Conservation (phyloP, 2,888 invertebrate species). For the Iselma pallidipennis region DNA sequence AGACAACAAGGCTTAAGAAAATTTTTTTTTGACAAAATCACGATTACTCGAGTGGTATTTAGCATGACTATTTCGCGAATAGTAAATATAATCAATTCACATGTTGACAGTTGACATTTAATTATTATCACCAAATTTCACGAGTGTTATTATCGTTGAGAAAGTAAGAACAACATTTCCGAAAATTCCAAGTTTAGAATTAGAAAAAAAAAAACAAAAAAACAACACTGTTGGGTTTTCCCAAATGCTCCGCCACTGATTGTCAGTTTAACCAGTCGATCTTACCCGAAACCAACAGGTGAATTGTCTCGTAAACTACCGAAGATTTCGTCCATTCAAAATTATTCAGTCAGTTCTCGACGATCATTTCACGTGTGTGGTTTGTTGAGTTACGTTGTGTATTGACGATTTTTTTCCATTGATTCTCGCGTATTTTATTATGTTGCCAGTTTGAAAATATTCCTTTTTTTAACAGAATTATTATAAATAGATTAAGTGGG, state of each 20-base stretch:
- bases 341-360: neutral
- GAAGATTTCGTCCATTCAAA: neutral
- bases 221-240: neutral
- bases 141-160: too few relatives aligned
- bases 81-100: too few relatives aligned
- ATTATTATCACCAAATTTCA: too few relatives aligned
- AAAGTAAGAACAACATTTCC: neutral
- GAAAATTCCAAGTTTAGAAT: neutral
- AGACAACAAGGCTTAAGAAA: too few relatives aligned
- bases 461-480: constrained; percentile 1
- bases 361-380: constrained; percentile 3
- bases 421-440: neutral
- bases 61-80: too few relatives aligned
- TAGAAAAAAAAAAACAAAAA: neutral
- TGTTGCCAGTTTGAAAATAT: constrained; percentile 7
- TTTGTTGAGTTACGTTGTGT: neutral
- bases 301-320: neutral
- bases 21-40: neutral
- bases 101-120: too few relatives aligned
- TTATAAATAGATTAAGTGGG: neutral
- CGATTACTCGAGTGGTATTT: neutral
- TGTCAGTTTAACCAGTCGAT: neutral
- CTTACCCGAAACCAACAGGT: constrained; percentile 1
- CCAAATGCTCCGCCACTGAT: neutral
- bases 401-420: neutral